Conservation (phyloP, 2,888 invertebrate genomes). For the Noctua fimbriata region DNA sequence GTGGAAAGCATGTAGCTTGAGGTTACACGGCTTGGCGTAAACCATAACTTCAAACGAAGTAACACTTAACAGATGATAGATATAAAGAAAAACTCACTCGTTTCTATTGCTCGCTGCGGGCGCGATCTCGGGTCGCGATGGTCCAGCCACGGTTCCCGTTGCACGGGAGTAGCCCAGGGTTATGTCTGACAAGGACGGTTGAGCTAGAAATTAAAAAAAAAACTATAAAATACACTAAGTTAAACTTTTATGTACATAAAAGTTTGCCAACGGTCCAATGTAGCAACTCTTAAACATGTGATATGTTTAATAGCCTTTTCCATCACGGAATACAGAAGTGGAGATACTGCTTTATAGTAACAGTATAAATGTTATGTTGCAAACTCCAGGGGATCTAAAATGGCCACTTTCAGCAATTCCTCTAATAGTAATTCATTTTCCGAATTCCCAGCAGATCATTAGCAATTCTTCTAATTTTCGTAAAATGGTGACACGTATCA, state of each 20-base stretch:
- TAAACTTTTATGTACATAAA: neutral
- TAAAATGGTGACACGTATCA: too few species aligned
- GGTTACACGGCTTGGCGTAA: neutral
- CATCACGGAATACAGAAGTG: neutral
- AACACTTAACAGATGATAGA: neutral
- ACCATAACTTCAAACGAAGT: neutral
- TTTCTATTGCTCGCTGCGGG: slow-evolving; percentile 80
- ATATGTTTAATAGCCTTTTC: neutral
- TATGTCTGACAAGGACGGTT: slow-evolving; percentile 85
- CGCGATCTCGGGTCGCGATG: slow-evolving; percentile 75
- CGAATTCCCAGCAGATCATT: too few species aligned
- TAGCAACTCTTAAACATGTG: neutral
- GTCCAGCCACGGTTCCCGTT: slow-evolving; percentile 74
- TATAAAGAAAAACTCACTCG: slow-evolving; percentile 77
- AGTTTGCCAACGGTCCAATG: neutral
- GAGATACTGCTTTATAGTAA: neutral
- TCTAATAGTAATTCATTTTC: neutral
- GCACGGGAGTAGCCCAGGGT: slow-evolving; percentile 84
- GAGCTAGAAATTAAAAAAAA: slow-evolving; percentile 74
- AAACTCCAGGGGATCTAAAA: neutral
- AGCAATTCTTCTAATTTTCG: too few species aligned
- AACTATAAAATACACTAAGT: neutral
- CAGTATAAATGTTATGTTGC: neutral
- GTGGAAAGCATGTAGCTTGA: neutral
- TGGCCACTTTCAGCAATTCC: too few species aligned